A percentile compares a stretch with the other conserved stretches of the same genome.
Evolutionary conservation across 2,888 invertebrate species (phyloP).

Genomic region (Tineola bisselliella): DNA sequence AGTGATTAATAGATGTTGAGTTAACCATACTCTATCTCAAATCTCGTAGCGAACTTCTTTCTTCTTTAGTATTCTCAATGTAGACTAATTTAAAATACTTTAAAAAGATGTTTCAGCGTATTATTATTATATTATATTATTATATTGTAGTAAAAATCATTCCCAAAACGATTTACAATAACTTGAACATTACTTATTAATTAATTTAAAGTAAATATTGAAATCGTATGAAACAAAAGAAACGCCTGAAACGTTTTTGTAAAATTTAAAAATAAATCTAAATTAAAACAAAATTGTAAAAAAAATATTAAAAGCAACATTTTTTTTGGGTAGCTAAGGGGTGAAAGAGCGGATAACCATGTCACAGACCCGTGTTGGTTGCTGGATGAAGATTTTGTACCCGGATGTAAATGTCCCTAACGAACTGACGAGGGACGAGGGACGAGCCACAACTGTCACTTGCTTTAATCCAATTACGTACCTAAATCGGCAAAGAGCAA

Average conservation of each 20-base stretch:
- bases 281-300: no score
- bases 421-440: conserved; percentile 20
- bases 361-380: not conserved
- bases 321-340: not conserved
- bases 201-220: not conserved
- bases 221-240: not conserved
- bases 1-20: no score
- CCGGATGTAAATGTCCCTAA: conserved; percentile 25
- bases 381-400: conserved; percentile 16
- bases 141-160: no score
- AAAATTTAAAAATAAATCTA: no score
- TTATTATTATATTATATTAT: no score
- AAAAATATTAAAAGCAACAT: not conserved
- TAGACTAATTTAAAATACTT: no score
- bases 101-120: no score
- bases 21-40: no score
- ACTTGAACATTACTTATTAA: not conserved
- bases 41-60: no score
- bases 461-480: conserved; percentile 3
- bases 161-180: no score
- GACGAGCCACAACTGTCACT: conserved; percentile 9
- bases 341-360: not conserved
- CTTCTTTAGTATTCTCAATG: no score
- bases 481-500: not conserved
- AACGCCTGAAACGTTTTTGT: no score